Evolutionary conservation across 2,888 invertebrate species (phyloP), one percentile per base, ranked within the genome.

Genomic region (Dasypolia templi): DNA sequence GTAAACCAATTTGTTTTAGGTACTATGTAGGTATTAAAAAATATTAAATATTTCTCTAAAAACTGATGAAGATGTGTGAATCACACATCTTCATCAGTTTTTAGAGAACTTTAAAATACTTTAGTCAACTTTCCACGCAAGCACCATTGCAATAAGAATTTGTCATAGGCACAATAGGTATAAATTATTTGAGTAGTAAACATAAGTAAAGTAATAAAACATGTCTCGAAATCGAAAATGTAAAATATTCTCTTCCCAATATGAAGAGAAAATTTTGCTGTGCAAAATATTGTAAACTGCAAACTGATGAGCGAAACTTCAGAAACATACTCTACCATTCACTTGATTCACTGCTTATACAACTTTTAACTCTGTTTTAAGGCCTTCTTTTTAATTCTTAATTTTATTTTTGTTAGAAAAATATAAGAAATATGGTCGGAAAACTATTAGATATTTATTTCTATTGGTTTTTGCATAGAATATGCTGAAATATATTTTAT

Each of bases 241-340:
- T 26, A 22, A n/a, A n/a, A n/a, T n/a, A n/a, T n/a, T n/a, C n/a
- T n/a, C n/a, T n/a, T n/a, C n/a, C n/a, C n/a, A n/a, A n/a, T n/a
- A n/a, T n/a, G 12, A 77, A 64, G 14, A 44, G 19, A n/a, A 5
- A 11, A 53, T n/a, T 55, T 26, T 49, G 12, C 12, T 26, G 9
- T 49, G 39, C 79, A 49, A 72, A 56, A 14, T 35, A 79, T n/a
- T 75, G 32, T 46, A 79, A 72, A 79, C 22, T 58, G 32, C 56
- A 42, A 79, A 68, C n/a, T 51, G 26, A 64, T 46, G 71, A 49
- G 73, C 32, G n/a, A 44, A 72, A 58, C 49, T 72, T 58, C 5
- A 32, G n/a, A 71, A 39, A 29, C 17, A 22, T 7, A 32, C 5
- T 35, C 4, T 11, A 46, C 2, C n/a, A 22, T 22, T 42, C 39